Evolutionary conservation across 2,113 vertebrate species (phyloP).

Genomic region (Anguilla japonica): DNA sequence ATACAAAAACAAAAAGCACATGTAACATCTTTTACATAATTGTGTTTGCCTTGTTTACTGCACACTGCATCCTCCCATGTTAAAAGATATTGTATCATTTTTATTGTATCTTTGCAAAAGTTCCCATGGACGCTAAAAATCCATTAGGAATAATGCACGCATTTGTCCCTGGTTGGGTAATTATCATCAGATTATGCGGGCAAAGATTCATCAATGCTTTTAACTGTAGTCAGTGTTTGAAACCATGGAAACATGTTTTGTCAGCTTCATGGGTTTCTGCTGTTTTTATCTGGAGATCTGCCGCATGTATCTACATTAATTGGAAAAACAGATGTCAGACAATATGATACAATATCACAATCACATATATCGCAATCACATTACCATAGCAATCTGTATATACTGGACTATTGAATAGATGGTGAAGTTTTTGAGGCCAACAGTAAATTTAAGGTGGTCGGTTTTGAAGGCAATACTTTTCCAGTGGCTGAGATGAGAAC

Average conservation of each 20-base stretch:
- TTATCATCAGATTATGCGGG: background rate
- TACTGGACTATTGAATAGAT: background rate
- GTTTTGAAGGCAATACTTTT: background rate
- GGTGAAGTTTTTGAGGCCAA: background rate
- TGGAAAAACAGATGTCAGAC: background rate
- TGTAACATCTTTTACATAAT: slow-evolving; percentile 20
- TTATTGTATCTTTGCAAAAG: background rate
- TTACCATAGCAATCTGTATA: background rate
- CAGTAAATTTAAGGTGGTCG: background rate
- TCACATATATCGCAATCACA: background rate
- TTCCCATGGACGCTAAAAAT: background rate
- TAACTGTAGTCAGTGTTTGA: background rate
- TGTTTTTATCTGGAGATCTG: background rate
- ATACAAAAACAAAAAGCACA: background rate
- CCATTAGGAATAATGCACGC: background rate
- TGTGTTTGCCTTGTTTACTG: slow-evolving; percentile 6
- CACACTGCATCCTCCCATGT: background rate
- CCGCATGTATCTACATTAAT: background rate
- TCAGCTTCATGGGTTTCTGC: background rate
- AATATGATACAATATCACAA: background rate
- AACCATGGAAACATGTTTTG: background rate
- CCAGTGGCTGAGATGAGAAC: background rate
- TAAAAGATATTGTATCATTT: background rate
- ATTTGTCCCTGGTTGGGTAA: background rate
- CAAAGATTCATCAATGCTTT: background rate